Base-by-base conservation (phyloP, 2,888 invertebrate genomes). In the Parascotia fuliginaria region DNA sequence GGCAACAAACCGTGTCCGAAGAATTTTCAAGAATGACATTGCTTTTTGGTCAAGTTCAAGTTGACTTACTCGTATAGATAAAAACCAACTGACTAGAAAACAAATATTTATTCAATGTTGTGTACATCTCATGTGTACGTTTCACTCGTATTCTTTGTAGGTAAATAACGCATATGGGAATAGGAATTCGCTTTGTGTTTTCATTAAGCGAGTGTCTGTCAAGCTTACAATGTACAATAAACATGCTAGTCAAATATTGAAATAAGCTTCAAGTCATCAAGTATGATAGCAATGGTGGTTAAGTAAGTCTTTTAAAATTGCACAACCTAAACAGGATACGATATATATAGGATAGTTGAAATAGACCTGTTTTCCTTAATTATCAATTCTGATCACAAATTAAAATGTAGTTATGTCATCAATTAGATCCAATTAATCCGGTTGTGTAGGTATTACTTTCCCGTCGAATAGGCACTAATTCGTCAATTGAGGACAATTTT, bases 401-500 rank as follows among this genome's bases (percentile, higher is more conserved):
- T 71, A 68, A 61, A 64, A 49, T 53, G 47, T 59, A 51, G 46
- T 56, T 56, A 46, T 29, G 29, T 50, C 52, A 57, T 48, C 54
- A 60, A 48, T 32, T 29, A 50, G 60, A 32, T 49, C 61, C 69
- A 67, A 70, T 65, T 69, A 70, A 52, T 45, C 9, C 28, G 28
- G 51, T 37, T 54, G 55, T 54, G 59, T 65, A 60, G 57, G 57
- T 70, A 75, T 70, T 63, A 77, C 78, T 82, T 84, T 82, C 79
- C 73, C 73, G 59, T 48, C 55, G 58, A 66, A 70, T 73, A 60
- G 71, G 64, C 64, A 69, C 77, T 83, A 87, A 89, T 85, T 85
- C 76, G 73, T 75, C 80, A 89, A 91, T 91, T 90, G 79, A 82
- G 89, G 84, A 77, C 89, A 91, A 89, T 90, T 87, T 84, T 73